Percentiles rank a stretch among this genome's conserved stretches.
Conservation (phyloP, 64 coral and sea anemone genomes). For the Platygyra sinensis region DNA sequence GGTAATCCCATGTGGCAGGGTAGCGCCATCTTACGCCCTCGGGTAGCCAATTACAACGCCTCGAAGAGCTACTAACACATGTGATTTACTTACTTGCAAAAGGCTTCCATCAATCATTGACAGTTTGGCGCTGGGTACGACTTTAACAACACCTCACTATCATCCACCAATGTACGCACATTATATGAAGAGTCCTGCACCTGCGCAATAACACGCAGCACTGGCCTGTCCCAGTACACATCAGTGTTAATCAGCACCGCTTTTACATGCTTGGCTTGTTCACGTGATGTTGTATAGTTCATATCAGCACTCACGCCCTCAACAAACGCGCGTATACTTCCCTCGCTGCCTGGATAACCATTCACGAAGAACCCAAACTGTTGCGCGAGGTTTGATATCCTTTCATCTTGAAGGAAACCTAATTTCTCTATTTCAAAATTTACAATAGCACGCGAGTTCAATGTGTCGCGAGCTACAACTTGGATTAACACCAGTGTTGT, state of each 20-base stretch:
- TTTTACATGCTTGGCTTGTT: slow-evolving; percentile 24
- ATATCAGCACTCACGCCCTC: not conserved
- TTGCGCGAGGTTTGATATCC: not conserved
- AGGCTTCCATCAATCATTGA: slow-evolving; percentile 33
- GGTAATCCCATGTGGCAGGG: too few relatives aligned
- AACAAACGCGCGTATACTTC: slow-evolving; percentile 38
- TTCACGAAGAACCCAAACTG: slow-evolving; percentile 65
- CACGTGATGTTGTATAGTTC: slow-evolving; percentile 5
- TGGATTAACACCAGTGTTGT: not conserved
- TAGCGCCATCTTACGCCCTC: too few relatives aligned
- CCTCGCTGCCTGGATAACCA: slow-evolving; percentile 37
- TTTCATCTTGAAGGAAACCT: slow-evolving; percentile 25
- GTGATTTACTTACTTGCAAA: slow-evolving; percentile 2
- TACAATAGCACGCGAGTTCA: slow-evolving; percentile 22
- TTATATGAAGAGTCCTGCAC: slow-evolving; percentile 58
- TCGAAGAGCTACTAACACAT: not conserved
- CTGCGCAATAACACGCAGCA: slow-evolving; percentile 45
- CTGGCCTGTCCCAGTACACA: slow-evolving; percentile 45
- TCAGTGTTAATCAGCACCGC: slow-evolving; percentile 30
- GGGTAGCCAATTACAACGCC: too few relatives aligned
- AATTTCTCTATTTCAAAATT: slow-evolving; percentile 38
- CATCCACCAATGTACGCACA: slow-evolving; percentile 31
- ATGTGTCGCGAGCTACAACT: slow-evolving; percentile 3
- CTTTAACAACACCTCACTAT: slow-evolving; percentile 55
- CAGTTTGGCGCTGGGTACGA: slow-evolving; percentile 49